Base-by-base conservation (phyloP, 2,113 vertebrate species). In the Rutilus rutilus region DNA sequence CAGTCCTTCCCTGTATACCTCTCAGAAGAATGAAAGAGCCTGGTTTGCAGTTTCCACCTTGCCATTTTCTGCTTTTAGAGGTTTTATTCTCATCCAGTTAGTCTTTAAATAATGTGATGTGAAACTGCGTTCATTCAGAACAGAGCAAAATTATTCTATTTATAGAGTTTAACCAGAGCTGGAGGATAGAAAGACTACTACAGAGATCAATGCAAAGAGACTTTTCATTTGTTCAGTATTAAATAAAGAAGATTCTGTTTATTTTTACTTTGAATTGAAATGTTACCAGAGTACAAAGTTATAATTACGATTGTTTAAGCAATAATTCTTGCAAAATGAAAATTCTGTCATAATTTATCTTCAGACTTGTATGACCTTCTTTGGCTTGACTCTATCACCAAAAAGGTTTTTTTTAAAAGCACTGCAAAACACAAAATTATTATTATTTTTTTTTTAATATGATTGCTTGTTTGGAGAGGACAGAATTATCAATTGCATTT, bases 21-120 rank as follows among this genome's bases (percentile, higher is more conserved):
- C 52, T 52, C 14, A 23, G 27, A 36, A 59, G 27, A 78, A 78
- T 78, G 52, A 78, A 57, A 59, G 6, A 65, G 64, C 21, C 36
- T 73, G 33, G 17, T 39, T 42, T 74, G 42, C 74, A 52, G 15
- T 33, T 39, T 74, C 73, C 73, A 75, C 2, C 12, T 50, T 1
- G 12, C 47, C n/a, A 5, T 9, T 52, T 76, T 52, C n/a, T 30
- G n/a, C 25, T 27, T 75, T 75, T 27, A 75, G 73, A 75, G 27
- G 6, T 27, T 45, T 74, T 47, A 74, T 45, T n/a, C 42, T 14
- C 2, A 0, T 75, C 39, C n/a, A 45, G 39, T 74, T 39, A 45
- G 23, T 25, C 42, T 75, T 47, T 27, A 74, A 75, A 15, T 74
- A 45, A 74, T 50, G 71, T 67, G 71, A 75, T 45, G 23, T 47